A percentile compares a stretch with the other conserved stretches of the same genome.
These are phyloP conservation scores for Astatotilapia flaviijosephi DNA, from an alignment of 2,113 vertebrate genomes.

Conservation along the genomic window DNA sequence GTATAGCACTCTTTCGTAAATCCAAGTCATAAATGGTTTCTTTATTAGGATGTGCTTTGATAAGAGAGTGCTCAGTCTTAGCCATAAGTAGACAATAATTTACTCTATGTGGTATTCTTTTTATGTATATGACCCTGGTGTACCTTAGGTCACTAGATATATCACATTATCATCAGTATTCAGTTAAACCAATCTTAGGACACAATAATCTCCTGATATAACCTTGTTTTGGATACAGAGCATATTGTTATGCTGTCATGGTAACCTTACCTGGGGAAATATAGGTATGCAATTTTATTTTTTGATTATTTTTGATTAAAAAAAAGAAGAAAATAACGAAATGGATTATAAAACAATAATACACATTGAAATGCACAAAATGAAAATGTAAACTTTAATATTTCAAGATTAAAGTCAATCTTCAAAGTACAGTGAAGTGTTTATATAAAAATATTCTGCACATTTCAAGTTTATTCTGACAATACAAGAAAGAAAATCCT, in stretches of 20 bases:
- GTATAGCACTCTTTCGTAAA: background rate
- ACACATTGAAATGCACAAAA: background rate
- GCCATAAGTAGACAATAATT: slow-evolving; percentile 5
- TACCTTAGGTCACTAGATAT: background rate
- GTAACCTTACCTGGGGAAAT: background rate
- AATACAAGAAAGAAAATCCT: background rate
- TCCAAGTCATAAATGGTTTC: background rate
- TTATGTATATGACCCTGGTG: background rate
- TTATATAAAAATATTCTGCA: background rate
- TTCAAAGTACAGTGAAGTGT: background rate
- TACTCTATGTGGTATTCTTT: background rate
- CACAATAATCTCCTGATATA: background rate
- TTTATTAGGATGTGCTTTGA: slow-evolving; percentile 8
- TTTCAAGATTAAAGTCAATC: background rate
- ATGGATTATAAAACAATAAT: background rate
- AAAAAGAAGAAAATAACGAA: background rate
- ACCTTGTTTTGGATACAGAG: background rate
- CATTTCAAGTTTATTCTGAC: background rate
- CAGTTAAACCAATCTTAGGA: background rate
- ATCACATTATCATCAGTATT: background rate
- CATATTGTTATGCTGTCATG: background rate
- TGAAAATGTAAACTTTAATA: background rate
- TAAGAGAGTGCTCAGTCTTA: background rate
- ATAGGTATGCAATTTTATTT: background rate
- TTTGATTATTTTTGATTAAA: background rate